A percentile compares a stretch with the other conserved stretches of the same genome.
Evolutionary conservation across 1,140 invertebrate genomes (phyloP).

Genomic region (Galleria mellonella): DNA sequence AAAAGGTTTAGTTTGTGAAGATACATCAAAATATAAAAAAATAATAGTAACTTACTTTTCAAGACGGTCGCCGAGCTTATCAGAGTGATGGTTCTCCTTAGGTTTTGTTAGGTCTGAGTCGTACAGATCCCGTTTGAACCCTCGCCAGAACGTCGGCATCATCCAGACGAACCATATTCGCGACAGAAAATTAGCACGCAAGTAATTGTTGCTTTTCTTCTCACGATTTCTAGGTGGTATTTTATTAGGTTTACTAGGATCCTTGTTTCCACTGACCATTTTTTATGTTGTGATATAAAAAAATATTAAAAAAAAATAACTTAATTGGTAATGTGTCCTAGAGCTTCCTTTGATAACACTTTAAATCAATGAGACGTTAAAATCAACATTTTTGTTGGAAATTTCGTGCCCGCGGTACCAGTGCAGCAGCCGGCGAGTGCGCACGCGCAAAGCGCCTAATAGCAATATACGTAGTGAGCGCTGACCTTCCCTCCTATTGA

Average conservation of each 20-base stretch:
- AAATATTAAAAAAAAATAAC: conserved; percentile 16
- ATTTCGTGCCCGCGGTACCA: conserved; percentile 34
- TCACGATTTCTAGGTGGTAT: conserved; percentile 60
- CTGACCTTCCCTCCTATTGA: conserved; percentile 49
- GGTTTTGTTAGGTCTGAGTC: conserved; percentile 80
- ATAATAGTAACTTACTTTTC: conserved; percentile 74
- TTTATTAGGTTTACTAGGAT: conserved; percentile 49
- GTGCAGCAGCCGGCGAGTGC: conserved; percentile 33
- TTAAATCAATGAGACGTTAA: conserved; percentile 21
- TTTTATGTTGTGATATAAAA: conserved; percentile 23
- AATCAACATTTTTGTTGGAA: conserved; percentile 37
- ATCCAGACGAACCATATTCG: conserved; percentile 77
- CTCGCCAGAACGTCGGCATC: conserved; percentile 79
- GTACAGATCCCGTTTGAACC: conserved; percentile 81
- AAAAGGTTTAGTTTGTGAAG: no score
- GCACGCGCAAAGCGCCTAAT: conserved; percentile 44
- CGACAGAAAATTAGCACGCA: conserved; percentile 53
- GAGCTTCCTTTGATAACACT: conserved; percentile 13
- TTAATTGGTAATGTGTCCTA: conserved; percentile 18
- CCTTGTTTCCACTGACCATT: conserved; percentile 69
- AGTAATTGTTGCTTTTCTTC: conserved; percentile 63
- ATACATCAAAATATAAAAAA: background rate
- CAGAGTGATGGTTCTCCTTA: conserved; percentile 77
- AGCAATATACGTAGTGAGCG: conserved; percentile 44
- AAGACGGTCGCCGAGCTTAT: conserved; percentile 76